phyloP scores from a whole-genome alignment of 2,797 vertebrate species.

The Knipowitschia caucasica region DNA sequence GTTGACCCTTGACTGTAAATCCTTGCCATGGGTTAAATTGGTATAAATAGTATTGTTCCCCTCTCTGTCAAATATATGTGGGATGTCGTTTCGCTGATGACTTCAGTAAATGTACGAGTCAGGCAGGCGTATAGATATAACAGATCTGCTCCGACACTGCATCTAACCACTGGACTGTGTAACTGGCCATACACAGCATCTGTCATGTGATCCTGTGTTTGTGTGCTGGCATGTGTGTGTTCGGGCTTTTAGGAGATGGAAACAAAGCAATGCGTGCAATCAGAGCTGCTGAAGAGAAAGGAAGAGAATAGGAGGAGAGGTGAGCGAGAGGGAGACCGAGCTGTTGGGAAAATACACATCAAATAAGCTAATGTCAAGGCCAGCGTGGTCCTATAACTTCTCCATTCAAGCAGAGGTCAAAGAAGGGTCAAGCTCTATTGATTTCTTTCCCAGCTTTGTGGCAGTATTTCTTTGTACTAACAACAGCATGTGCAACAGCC shows the following conservation, averaged over 20 bases:
- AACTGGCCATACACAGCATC: constrained; percentile 57
- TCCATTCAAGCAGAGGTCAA: constrained; percentile 65
- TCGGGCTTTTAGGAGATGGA: constrained; percentile 44
- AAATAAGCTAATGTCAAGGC: constrained; percentile 69
- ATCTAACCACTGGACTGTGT: constrained; percentile 65
- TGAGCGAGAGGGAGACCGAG: constrained; percentile 32
- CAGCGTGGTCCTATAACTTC: constrained; percentile 66
- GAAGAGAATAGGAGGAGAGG: constrained; percentile 24
- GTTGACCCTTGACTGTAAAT: constrained; percentile 51
- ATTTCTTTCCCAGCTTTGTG: constrained; percentile 65
- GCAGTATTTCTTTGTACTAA: constrained; percentile 70
- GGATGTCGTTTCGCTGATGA: constrained; percentile 61
- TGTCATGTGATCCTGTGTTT: constrained; percentile 42
- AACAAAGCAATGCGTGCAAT: constrained; percentile 43
- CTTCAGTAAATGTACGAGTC: constrained; percentile 63
- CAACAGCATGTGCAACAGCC: constrained; percentile 46
- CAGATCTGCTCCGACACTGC: constrained; percentile 55
- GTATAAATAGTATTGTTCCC: constrained; percentile 68
- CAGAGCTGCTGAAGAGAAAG: constrained; percentile 12
- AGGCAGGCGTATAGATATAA: constrained; percentile 60
- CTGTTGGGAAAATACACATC: constrained; percentile 55
- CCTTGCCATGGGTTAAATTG: constrained; percentile 51
- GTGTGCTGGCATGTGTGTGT: constrained; percentile 14
- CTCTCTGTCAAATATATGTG: constrained; percentile 65
- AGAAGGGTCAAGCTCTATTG: constrained; percentile 73